phyloP scores from a whole-genome alignment of 2,888 invertebrate species.

The Tholera decimalis region DNA sequence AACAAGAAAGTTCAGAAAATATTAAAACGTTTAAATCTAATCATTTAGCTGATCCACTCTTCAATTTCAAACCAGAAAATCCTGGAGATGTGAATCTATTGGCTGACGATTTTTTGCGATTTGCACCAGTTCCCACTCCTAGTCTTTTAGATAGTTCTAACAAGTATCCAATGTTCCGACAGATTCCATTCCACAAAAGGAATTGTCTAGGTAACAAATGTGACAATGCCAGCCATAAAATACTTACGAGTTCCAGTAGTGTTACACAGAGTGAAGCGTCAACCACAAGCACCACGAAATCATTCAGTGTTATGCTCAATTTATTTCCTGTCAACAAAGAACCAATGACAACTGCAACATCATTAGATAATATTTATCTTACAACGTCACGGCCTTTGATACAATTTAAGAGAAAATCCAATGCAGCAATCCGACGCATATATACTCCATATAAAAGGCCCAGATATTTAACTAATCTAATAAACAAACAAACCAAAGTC shows the following conservation, averaged over 20 bases:
- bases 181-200: conserved; percentile 70
- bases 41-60: conserved; percentile 92
- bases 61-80: conserved; percentile 93
- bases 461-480: conserved; percentile 55
- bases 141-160: conserved; percentile 62
- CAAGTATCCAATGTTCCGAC: conserved; percentile 77
- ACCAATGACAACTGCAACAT: conserved; percentile 54
- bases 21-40: conserved; percentile 73
- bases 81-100: conserved; percentile 94
- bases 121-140: conserved; percentile 74
- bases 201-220: conserved; percentile 74
- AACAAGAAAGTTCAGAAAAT: conserved; percentile 71
- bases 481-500: conserved; percentile 48
- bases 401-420: conserved; percentile 83
- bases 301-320: conserved; percentile 93
- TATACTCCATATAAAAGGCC: conserved; percentile 73
- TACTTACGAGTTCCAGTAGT: conserved; percentile 59
- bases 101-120: conserved; percentile 89
- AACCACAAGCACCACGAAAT: conserved; percentile 80
- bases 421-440: conserved; percentile 69
- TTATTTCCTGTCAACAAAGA: conserved; percentile 90
- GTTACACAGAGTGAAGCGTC: conserved; percentile 60
- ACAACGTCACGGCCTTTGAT: conserved; percentile 81
- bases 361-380: conserved; percentile 79
- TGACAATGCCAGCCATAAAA: conserved; percentile 48